Evolutionary conservation across 2,113 vertebrate species (phyloP).

Genomic region (Heteronetta atricapilla): DNA sequence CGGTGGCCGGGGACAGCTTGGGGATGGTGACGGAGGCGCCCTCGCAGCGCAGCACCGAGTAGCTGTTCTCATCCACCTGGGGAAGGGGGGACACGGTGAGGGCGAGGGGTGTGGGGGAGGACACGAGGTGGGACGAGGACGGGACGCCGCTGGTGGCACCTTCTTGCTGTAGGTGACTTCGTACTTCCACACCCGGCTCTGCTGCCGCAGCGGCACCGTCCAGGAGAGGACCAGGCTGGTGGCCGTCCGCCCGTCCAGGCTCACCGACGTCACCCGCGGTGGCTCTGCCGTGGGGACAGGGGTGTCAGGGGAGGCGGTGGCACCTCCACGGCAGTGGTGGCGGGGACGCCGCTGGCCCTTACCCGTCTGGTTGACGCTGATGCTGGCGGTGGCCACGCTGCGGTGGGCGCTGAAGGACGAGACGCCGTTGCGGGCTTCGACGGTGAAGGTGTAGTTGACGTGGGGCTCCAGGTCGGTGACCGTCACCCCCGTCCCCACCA

Average conservation of each 20-base stretch:
- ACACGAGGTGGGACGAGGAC: background rate
- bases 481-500: conserved; percentile 76
- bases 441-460: conserved; percentile 91
- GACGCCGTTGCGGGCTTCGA: conserved; percentile 89
- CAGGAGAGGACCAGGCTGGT: conserved; percentile 88
- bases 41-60: conserved; percentile 86
- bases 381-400: conserved; percentile 66
- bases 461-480: conserved; percentile 89
- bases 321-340: background rate
- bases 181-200: conserved; percentile 80
- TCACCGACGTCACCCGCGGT: conserved; percentile 84
- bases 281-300: conserved; percentile 77
- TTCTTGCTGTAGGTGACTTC: conserved; percentile 94
- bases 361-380: conserved; percentile 91
- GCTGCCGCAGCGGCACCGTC: conserved; percentile 80
- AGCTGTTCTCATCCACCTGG: conserved; percentile 87
- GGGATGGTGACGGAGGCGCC: conserved; percentile 82
- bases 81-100: background rate
- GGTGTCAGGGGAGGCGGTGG: background rate
- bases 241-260: conserved; percentile 80
- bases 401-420: conserved; percentile 73
- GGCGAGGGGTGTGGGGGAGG: background rate
- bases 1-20: conserved; percentile 82
- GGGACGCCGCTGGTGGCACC: background rate
- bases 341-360: background rate